Percentiles rank a stretch among this genome's conserved stretches.
Evolutionary conservation across 2,888 invertebrate genomes (phyloP).

Genomic region (Mimumesa dahlbomi): DNA sequence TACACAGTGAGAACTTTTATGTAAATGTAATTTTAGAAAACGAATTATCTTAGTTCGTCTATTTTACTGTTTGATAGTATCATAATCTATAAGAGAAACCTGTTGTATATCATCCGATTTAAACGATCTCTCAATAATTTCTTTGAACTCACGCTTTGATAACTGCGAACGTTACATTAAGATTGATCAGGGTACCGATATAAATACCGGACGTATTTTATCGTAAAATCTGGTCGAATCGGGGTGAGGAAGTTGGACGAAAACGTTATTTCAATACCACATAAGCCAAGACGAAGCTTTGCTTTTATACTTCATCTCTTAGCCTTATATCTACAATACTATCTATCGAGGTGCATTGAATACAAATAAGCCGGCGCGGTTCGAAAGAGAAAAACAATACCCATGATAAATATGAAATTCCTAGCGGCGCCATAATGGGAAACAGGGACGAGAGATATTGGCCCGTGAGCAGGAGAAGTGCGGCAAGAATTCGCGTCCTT

Average conservation of each 20-base stretch:
- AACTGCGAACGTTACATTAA: no score
- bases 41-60: no score
- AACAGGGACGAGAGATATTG: conserved; percentile 53
- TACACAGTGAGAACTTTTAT: no score
- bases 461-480: conserved; percentile 39
- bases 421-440: conserved; percentile 48
- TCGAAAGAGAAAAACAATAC: conserved; percentile 65
- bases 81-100: no score
- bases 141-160: no score
- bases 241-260: not conserved
- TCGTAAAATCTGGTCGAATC: not conserved
- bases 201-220: not conserved
- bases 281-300: conserved; percentile 42
- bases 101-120: no score
- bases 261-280: conserved; percentile 46
- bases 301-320: conserved; percentile 54
- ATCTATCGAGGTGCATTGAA: conserved; percentile 67
- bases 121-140: no score
- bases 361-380: conserved; percentile 63
- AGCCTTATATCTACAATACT: conserved; percentile 40
- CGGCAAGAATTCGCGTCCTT: conserved; percentile 46
- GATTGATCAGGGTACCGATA: no score
- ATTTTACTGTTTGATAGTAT: no score
- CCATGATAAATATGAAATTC: conserved; percentile 70
- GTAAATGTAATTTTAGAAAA: no score